Base-by-base conservation (phyloP, 2,113 vertebrate species). In the Hipposideros armiger region DNA sequence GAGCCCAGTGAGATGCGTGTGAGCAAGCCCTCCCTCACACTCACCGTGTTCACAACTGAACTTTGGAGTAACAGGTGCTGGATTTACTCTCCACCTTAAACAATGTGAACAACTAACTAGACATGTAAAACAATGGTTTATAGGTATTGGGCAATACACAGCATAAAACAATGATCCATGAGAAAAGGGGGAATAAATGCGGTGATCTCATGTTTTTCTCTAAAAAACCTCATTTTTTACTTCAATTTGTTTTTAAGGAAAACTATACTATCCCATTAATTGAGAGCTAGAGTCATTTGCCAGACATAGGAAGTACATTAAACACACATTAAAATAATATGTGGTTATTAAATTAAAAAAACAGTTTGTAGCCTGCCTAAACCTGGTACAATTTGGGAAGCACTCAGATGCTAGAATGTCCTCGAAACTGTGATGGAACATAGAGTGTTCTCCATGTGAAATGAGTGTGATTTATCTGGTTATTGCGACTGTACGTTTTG, bases 171-270 rank as follows among this genome's bases (percentile, higher is more conserved):
- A 28, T n/a, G 40, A 30, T 40, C 24, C 17, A 22, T 3, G 3
- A 62, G 56, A 69, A 50, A 86, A 87, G 50, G 50, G 50, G 15
- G 28, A 67, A 30, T 24, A 10, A 58, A 32, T 40, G 72, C 47
- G 62, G 7, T 58, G 36, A 67, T 30, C 4, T 84, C 2, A 11
- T 73, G 40, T 24, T 77, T 83, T 52, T 66, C 14, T 73, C 47
- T 85, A 67, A 89, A 83, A 0, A 8, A 22, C 52, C 4, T 85
- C 19, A 64, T 32, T 40, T 52, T 78, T 47, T 69, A 67, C 19
- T 69, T 62, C 80, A 58, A 69, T 87, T 87, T 72, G 77, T 90
- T 81, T 76, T 88, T n/a, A 70, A 66, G 69, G 42, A 93, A 94
- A 97, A 81, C 17, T 58, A 11, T 73, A 76, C 24, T 50, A 70